Evolutionary conservation across 1,140 invertebrate species (phyloP).

Genomic region (Campoletis sonorensis): DNA sequence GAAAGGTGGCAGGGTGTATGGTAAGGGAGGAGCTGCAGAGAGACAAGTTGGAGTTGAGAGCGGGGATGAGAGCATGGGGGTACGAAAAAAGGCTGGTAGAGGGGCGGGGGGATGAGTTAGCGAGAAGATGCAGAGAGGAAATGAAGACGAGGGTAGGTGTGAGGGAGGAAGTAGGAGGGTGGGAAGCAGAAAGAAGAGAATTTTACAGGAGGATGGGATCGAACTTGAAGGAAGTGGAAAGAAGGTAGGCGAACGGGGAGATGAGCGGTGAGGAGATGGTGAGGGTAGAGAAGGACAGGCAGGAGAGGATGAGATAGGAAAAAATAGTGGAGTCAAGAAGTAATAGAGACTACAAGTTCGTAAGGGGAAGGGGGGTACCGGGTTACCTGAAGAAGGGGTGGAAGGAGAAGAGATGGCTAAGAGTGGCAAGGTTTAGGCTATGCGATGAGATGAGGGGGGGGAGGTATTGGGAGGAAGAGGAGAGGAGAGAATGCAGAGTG

Average conservation of each 20-base stretch:
- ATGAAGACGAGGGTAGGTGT: background rate
- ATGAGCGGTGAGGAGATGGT: constrained; percentile 5
- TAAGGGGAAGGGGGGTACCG: constrained; percentile 18
- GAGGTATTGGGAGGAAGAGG: background rate
- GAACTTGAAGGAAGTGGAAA: background rate
- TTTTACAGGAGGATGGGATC: background rate
- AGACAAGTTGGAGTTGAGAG: background rate
- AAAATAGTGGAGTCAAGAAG: constrained; percentile 11
- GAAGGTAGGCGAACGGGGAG: constrained; percentile 12
- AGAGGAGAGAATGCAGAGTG: constrained; percentile 15
- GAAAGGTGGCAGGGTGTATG: constrained; percentile 10
- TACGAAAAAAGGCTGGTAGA: background rate
- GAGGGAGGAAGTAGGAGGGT: background rate
- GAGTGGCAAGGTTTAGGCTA: constrained; percentile 26
- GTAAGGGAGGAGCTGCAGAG: background rate
- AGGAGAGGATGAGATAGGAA: background rate
- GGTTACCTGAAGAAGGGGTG: constrained; percentile 29
- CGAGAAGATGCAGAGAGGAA: background rate
- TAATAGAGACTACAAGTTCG: constrained; percentile 36
- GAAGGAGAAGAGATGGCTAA: constrained; percentile 35
- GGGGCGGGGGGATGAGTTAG: background rate
- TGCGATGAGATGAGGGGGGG: constrained; percentile 19
- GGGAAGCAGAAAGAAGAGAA: background rate
- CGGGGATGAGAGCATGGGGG: background rate
- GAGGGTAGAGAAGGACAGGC: background rate